A percentile compares a stretch with the other conserved stretches of the same genome.
phyloP scores from a whole-genome alignment of 1,140 invertebrate genomes.

The Tetramorium alpestre region DNA sequence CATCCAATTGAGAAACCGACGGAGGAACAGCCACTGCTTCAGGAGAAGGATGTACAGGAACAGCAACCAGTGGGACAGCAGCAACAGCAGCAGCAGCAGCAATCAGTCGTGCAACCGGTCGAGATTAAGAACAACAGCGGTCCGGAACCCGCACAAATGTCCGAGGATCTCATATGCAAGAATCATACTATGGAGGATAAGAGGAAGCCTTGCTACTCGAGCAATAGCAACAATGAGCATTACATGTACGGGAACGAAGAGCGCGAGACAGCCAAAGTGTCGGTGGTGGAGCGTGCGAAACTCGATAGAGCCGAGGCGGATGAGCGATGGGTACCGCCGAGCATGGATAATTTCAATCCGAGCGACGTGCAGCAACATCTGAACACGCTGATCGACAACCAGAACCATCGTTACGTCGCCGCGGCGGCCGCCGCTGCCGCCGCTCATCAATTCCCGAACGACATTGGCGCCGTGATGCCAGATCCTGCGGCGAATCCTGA shows the following conservation, averaged over 20 bases:
- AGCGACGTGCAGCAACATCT: slow-evolving; percentile 81
- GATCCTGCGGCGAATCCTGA: slow-evolving; percentile 75
- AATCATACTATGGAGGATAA: slow-evolving; percentile 77
- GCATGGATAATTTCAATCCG: slow-evolving; percentile 84
- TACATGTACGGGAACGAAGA: slow-evolving; percentile 79
- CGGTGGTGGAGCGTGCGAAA: slow-evolving; percentile 83
- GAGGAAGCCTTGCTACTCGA: slow-evolving; percentile 79
- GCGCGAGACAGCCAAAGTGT: slow-evolving; percentile 79
- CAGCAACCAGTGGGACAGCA: slow-evolving; percentile 28
- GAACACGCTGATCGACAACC: slow-evolving; percentile 83
- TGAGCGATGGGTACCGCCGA: slow-evolving; percentile 89
- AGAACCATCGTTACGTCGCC: slow-evolving; percentile 81
- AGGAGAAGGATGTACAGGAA: slow-evolving; percentile 69
- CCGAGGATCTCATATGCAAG: slow-evolving; percentile 58
- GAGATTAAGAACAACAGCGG: slow-evolving; percentile 22
- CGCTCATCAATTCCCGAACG: slow-evolving; percentile 79
- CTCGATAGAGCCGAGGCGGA: slow-evolving; percentile 86
- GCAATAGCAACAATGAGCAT: slow-evolving; percentile 72
- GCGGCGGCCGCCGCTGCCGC: slow-evolving; percentile 38
- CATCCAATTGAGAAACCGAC: slow-evolving; percentile 59
- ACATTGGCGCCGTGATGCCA: slow-evolving; percentile 76
- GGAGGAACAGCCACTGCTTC: slow-evolving; percentile 31
- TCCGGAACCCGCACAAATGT: slow-evolving; percentile 41
- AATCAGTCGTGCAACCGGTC: slow-evolving; percentile 5
- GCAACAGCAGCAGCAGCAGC: slow-evolving; percentile 28